Base-by-base conservation (phyloP, 2,888 invertebrate genomes). In the Drosophila nigricruria region DNA sequence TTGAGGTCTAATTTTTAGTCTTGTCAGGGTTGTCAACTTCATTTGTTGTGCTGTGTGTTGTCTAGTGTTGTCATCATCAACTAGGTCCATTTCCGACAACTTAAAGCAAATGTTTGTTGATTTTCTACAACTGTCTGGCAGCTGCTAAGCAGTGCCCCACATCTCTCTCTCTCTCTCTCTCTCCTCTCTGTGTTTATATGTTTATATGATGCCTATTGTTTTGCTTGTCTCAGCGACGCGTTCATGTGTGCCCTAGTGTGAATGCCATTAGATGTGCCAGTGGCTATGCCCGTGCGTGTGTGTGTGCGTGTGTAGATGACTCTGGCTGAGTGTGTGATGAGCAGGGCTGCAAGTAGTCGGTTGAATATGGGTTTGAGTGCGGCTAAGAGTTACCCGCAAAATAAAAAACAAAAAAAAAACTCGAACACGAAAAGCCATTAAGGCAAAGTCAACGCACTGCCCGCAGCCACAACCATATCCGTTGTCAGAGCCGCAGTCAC, bases 361-460 rank as follows among this genome's bases (percentile, higher is more conserved):
- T 8, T 14, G 27, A 30, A 49, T 18, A 42, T 36, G 27, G 58
- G 52, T 36, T 12, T 12, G 23, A 36, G 32, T 49, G 57, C 16
- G 27, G 58, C 64, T n/a, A 49, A 64, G 59, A 57, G 53, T 58
- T 65, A 20, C 54, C 50, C 50, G 43, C 54, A 70, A 70, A 23
- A 43, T 16, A 23, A 53, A 57, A 45, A 64, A 52, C 45, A 67
- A 49, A 34, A 20, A 50, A 34, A 50, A 14, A 32, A 32, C 52
- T 36, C 52, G 23, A 52, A 52, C 57, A 74, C 62, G 72, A 77
- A 74, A 82, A 75, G 69, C 75, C 72, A 80, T 80, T 75, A 79
- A 70, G 75, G 57, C 70, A 45, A 77, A 73, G 84, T 79, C 79
- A 82, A 77, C 79, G 82, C 79, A 73, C 82, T 84, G 63, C 63